Evolutionary conservation across 2,888 invertebrate genomes (phyloP).

Genomic region (Lepidocyrtinus sp.): DNA sequence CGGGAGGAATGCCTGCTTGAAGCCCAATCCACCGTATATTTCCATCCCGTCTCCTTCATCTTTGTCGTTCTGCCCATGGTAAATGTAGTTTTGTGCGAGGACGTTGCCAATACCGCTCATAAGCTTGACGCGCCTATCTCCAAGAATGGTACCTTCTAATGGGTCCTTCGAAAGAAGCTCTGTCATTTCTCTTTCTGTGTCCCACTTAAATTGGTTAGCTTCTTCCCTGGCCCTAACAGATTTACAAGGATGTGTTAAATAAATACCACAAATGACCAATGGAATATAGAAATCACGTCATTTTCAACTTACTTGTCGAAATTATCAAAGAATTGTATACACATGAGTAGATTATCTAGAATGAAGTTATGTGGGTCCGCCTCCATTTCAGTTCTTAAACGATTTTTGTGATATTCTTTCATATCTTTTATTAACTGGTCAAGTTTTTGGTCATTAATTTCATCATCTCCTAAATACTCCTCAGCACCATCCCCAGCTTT

Average conservation of each 20-base stretch:
- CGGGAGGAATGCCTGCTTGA: conserved; percentile 59
- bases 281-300: no score
- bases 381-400: conserved; percentile 77
- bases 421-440: conserved; percentile 46
- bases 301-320: conserved; percentile 79
- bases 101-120: conserved; percentile 63
- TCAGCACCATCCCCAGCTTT: background rate
- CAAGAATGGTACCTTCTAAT: conserved; percentile 61
- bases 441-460: conserved; percentile 11
- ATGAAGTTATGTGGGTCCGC: conserved; percentile 81
- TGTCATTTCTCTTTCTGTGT: conserved; percentile 64
- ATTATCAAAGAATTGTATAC: conserved; percentile 85
- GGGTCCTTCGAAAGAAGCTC: conserved; percentile 48
- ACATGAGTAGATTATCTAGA: conserved; percentile 83
- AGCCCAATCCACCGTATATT: conserved; percentile 31
- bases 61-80: conserved; percentile 45
- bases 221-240: conserved; percentile 59
- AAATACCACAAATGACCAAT: background rate
- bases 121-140: conserved; percentile 60
- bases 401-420: conserved; percentile 76
- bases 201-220: conserved; percentile 59
- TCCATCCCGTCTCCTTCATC: conserved; percentile 62
- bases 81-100: conserved; percentile 65
- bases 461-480: conserved; percentile 21
- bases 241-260: no score